Evolutionary conservation across 2,797 vertebrate genomes (phyloP).

Genomic region (Micropoecilia bifurca): DNA sequence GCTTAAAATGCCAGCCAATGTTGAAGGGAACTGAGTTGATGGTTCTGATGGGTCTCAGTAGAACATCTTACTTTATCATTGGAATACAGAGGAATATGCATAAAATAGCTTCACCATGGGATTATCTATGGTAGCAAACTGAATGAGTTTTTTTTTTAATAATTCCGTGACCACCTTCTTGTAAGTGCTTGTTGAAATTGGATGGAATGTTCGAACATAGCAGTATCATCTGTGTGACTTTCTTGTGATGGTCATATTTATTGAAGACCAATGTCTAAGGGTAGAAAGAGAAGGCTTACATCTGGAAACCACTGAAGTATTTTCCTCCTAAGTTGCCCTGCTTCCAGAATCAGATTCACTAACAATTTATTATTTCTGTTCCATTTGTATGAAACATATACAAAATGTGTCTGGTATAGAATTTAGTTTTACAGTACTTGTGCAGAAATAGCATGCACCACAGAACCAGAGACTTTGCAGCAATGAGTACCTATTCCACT

Average conservation of each 20-base stretch:
- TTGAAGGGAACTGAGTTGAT: neutral
- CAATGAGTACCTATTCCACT: neutral
- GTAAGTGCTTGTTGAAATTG: neutral
- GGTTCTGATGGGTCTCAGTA: neutral
- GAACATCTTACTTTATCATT: neutral
- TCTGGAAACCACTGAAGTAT: neutral
- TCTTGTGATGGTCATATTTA: neutral
- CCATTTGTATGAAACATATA: neutral
- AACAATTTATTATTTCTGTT: neutral
- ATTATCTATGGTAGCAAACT: neutral
- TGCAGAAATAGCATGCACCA: neutral
- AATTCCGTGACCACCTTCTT: neutral
- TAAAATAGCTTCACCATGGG: neutral
- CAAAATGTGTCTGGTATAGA: neutral
- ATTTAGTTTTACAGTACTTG: neutral
- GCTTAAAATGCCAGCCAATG: neutral
- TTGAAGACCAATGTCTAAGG: neutral
- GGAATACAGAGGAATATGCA: neutral
- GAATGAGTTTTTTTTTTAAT: neutral
- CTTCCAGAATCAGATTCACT: neutral
- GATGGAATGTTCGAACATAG: neutral
- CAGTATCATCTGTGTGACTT: neutral
- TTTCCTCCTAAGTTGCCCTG: neutral
- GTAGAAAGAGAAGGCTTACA: neutral
- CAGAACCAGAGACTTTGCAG: neutral